Evolutionary conservation across 2,113 vertebrate genomes (phyloP), one percentile per base, ranked within the genome.

Genomic region (Atlantisia rogersi): DNA sequence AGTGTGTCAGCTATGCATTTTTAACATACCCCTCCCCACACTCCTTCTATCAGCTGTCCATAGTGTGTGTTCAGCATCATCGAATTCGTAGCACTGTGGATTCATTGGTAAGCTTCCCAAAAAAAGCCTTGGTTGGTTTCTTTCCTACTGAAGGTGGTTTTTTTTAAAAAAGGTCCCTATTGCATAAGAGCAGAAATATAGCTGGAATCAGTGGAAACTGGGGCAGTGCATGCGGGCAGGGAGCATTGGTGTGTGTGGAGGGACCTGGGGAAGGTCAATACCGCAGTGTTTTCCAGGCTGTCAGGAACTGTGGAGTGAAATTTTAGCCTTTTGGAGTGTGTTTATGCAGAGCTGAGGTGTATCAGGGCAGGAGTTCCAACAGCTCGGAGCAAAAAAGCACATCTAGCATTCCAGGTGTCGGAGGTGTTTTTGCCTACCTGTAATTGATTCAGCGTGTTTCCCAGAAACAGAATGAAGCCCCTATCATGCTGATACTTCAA

Each of bases 151-250:
- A 32, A 76, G 84, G 64, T 53, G 20, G 63, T 81, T 42, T 11
- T 32, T 26, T 78, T 83, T 46, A 24, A 17, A 70, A 73, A 69
- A 82, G 20, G 15, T 94, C 6, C n/a, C 22, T 55, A 5, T n/a
- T 67, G 37, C 4, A 0, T 65, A 75, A 89, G 73, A 88, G 58
- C 37, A 88, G 76, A 86, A 93, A 64, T 82, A 69, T 16, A 53
- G 81, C 77, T 95, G 73, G 89, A 91, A 89, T 85, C 17, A 70
- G 50, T 89, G 77, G 77, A 93, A 95, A 94, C 53, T 69, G 60
- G 79, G 74, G 56, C 85, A 94, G 63, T 46, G 17, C 48, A 53
- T 42, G 28, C 1, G 2, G 53, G 44, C 63, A 69, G 74, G 65
- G 56, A 81, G 60, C 2, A 2, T 48, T 76, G 1, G 0, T 46